These are phyloP conservation scores for Aphidoletes aphidimyza DNA, from an alignment of 2,888 invertebrate genomes.

Conservation along the genomic window DNA sequence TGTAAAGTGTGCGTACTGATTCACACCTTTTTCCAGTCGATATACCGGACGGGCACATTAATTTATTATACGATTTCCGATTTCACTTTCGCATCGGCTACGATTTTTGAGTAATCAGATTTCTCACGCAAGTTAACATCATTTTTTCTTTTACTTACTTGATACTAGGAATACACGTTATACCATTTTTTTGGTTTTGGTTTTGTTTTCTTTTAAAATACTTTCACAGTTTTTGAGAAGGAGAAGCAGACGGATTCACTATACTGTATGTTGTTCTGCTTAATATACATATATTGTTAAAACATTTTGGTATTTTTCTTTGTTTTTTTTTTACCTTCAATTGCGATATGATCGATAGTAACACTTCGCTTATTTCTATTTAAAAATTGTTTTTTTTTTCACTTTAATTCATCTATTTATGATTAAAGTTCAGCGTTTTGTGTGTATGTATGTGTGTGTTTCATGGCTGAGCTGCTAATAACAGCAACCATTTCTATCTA, in stretches of 20 bases:
- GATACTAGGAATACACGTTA: slow-evolving; percentile 22
- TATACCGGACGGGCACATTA: background rate
- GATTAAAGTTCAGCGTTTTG: background rate
- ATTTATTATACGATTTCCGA: background rate
- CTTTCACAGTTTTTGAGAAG: background rate
- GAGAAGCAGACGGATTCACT: background rate
- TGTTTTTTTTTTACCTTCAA: background rate
- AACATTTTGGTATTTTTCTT: background rate
- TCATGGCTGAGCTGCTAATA: background rate
- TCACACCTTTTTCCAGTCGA: background rate
- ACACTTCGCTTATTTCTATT: background rate
- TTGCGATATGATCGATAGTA: slow-evolving; percentile 28
- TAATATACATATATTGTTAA: background rate
- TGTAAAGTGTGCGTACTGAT: too few relatives aligned
- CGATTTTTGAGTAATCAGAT: background rate
- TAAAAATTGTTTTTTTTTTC: background rate
- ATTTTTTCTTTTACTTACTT: background rate
- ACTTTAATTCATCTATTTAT: background rate
- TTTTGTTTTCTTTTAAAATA: too few relatives aligned
- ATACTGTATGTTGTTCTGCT: background rate
- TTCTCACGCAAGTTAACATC: background rate
- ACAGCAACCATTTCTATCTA: background rate
- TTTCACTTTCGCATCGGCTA: background rate
- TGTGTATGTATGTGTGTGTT: background rate
- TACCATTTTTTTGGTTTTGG: too few relatives aligned